Evolutionary conservation across 1,140 invertebrate species (phyloP), one percentile per base, ranked within the genome.

Genomic region (Sinella curviseta): DNA sequence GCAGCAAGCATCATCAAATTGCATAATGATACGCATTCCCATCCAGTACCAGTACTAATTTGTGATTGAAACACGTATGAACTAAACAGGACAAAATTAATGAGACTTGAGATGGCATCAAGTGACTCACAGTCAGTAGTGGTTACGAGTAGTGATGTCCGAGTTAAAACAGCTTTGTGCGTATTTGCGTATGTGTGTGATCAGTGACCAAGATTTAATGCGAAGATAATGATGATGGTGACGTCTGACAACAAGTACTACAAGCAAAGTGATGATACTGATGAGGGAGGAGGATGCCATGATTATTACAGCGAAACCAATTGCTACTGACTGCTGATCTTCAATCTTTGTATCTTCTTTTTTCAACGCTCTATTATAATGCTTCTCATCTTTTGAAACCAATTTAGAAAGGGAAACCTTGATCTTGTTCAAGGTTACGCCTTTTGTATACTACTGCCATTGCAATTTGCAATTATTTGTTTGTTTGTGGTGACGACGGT

Each of bases 401-500:
- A 30, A 70, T 70, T 60, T 70, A 70, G 65, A 70, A 70, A 70
- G 65, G 65, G 65, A 70, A 70, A 31, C 65, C 65, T 70, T 70
- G 65, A 70, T 70, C 65, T 70, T 70, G 65, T n/a, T 70, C 65
- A 70, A 70, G 65, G 65, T 70, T 70, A 24, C 65, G 31, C 26
- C 57, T 60, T 60, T 60, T 60, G 57, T 60, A 26, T 17, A 17
- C 8, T n/a, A n/a, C 24, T 60, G 3, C 20, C 39, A 48, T n/a
- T n/a, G n/a, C 8, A 48, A 48, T 48, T 8, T 48, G 39, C 39
- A 20, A 12, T 48, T 12, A 20, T 48, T 48, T 12, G 20, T 20
- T 12, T 20, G 39, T 48, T n/a, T n/a, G n/a, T n/a, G n/a, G n/a
- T n/a, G n/a, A n/a, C n/a, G 39, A 48, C 39, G 39, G 39, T 48